Conservation (phyloP, 1,140 invertebrate genomes). For the Ceratoteleas bidentatus region DNA sequence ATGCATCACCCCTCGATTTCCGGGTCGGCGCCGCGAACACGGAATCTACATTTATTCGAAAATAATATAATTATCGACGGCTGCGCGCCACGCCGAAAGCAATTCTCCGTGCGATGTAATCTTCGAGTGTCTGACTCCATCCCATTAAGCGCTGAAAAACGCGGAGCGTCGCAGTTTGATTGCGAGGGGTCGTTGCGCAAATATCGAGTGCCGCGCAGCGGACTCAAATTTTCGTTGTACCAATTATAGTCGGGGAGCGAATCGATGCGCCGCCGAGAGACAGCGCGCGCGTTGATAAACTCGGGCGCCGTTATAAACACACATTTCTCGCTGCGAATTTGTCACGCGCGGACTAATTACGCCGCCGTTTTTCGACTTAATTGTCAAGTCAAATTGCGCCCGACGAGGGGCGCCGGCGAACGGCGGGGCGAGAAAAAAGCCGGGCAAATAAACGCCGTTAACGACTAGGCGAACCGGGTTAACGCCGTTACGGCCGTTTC, state of each 20-base stretch:
- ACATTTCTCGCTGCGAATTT: constrained; percentile 38
- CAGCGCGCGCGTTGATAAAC: constrained; percentile 18
- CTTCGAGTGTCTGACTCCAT: constrained; percentile 58
- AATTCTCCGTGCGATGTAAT: constrained; percentile 55
- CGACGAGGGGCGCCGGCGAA: no score
- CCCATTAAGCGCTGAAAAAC: constrained; percentile 54
- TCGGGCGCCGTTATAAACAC: constrained; percentile 39
- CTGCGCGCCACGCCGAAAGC: constrained; percentile 38
- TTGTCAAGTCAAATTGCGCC: constrained; percentile 37
- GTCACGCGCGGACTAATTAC: constrained; percentile 44
- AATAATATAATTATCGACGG: constrained; percentile 52
- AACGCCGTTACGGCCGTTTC: constrained; percentile 8
- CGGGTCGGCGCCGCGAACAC: constrained; percentile 21
- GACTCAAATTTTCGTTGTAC: constrained; percentile 54
- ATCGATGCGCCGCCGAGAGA: constrained; percentile 35
- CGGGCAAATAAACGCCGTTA: constrained; percentile 12
- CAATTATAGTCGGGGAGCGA: constrained; percentile 46
- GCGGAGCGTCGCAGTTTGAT: constrained; percentile 48
- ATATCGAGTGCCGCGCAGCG: constrained; percentile 46
- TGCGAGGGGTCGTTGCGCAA: constrained; percentile 57
- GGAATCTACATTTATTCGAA: constrained; percentile 44
- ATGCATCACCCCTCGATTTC: no score
- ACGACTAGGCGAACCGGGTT: constrained; percentile 1
- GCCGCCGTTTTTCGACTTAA: constrained; percentile 31
- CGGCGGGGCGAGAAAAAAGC: no score